phyloP scores from a whole-genome alignment of 2,113 vertebrate genomes.

The Nanorana parkeri region DNA sequence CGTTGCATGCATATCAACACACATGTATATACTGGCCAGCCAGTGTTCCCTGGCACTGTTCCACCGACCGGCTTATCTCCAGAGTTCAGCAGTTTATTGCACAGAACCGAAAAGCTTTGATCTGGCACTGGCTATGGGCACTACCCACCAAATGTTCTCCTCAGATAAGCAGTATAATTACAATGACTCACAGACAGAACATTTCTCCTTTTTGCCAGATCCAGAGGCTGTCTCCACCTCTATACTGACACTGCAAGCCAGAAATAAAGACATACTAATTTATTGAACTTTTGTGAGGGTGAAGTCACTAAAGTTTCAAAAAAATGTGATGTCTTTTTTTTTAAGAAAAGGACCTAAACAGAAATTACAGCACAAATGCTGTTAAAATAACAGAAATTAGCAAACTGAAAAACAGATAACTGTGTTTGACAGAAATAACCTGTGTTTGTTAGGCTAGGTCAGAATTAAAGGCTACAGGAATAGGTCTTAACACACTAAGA shows the following conservation, averaged over 20 bases:
- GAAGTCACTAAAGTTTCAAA: too few relatives aligned
- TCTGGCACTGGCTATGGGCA: conserved; percentile 10
- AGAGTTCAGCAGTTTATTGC: neutral
- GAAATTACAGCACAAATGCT: too few relatives aligned
- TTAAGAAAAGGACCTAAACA: too few relatives aligned
- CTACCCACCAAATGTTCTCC: conserved; percentile 41
- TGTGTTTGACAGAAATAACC: too few relatives aligned
- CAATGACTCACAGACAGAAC: conserved; percentile 35
- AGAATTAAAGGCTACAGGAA: too few relatives aligned
- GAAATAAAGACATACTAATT: neutral
- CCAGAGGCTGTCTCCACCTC: neutral
- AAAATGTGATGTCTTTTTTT: too few relatives aligned
- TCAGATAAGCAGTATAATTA: conserved; percentile 41
- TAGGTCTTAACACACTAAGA: too few relatives aligned
- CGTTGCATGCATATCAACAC: neutral
- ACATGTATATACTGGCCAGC: neutral
- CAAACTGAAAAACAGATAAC: too few relatives aligned
- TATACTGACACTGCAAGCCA: neutral
- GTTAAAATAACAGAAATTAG: too few relatives aligned
- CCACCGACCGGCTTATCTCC: conserved; percentile 28
- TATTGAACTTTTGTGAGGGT: too few relatives aligned
- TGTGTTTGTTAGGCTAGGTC: too few relatives aligned
- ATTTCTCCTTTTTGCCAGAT: conserved; percentile 3
- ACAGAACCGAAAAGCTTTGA: conserved; percentile 3
- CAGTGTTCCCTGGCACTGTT: conserved; percentile 12